These are phyloP conservation scores for Neopipo cinnamomea DNA, from an alignment of 2,113 vertebrate genomes.

Conservation along the genomic window DNA sequence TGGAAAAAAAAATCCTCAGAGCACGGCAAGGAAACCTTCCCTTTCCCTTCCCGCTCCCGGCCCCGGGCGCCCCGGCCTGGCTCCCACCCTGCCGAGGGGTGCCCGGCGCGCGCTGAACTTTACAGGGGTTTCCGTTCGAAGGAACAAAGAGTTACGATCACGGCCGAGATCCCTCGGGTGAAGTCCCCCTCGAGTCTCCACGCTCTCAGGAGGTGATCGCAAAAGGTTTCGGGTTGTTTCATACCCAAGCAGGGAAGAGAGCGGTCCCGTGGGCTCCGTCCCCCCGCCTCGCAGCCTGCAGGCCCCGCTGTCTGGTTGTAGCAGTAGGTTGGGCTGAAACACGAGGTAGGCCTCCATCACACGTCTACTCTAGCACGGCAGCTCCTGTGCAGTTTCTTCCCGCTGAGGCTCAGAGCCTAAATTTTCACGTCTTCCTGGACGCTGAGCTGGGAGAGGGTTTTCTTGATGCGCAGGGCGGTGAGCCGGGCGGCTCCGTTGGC, in stretches of 20 bases:
- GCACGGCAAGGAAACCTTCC: not conserved
- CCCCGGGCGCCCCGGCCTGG: not conserved
- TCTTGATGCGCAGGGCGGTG: constrained; percentile 97
- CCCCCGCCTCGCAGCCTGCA: constrained; percentile 51
- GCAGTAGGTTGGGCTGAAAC: constrained; percentile 78
- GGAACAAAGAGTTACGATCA: constrained; percentile 39
- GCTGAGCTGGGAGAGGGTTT: constrained; percentile 96
- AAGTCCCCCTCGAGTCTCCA: constrained; percentile 56
- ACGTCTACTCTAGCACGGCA: constrained; percentile 65
- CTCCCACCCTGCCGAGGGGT: not conserved
- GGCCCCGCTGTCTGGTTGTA: constrained; percentile 45
- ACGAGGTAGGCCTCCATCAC: constrained; percentile 79
- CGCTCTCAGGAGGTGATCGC: constrained; percentile 68
- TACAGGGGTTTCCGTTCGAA: constrained; percentile 47
- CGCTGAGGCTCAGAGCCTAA: constrained; percentile 57
- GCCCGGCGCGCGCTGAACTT: not conserved
- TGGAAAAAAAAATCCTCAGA: constrained; percentile 22
- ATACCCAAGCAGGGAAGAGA: constrained; percentile 71
- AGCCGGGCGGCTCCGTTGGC: constrained; percentile 92
- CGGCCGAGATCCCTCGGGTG: constrained; percentile 62
- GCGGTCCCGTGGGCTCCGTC: not conserved
- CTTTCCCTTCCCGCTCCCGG: constrained; percentile 30
- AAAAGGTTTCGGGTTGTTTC: constrained; percentile 73
- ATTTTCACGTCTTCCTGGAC: constrained; percentile 98
- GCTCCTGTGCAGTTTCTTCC: constrained; percentile 64